Percentiles rank a stretch among this genome's conserved stretches.
Evolutionary conservation across 1,140 invertebrate species (phyloP).

Genomic region (Zophobas morio): DNA sequence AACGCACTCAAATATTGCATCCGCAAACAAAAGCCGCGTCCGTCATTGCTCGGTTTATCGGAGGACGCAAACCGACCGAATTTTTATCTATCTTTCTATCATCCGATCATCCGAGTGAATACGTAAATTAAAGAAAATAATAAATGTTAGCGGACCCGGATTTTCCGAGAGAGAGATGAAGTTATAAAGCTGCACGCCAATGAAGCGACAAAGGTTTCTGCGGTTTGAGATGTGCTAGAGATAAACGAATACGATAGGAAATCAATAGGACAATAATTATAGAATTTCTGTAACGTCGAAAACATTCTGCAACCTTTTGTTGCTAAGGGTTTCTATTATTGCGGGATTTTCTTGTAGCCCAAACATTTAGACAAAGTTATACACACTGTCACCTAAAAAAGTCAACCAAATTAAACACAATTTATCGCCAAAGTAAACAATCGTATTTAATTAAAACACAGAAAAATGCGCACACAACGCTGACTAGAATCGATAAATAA

Average conservation of each 20-base stretch:
- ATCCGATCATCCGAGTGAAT: not conserved
- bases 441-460: not conserved
- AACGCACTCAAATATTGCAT: constrained; percentile 33
- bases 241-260: constrained; percentile 55
- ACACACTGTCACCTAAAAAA: constrained; percentile 43
- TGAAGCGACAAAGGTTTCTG: constrained; percentile 46
- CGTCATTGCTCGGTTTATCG: not conserved
- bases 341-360: constrained; percentile 42
- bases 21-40: not conserved
- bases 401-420: constrained; percentile 10
- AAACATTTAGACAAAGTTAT: constrained; percentile 47
- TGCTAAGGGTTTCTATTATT: constrained; percentile 48
- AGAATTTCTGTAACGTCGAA: constrained; percentile 52
- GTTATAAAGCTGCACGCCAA: constrained; percentile 39
- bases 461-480: not conserved
- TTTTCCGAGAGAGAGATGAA: constrained; percentile 22
- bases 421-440: not conserved
- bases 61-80: too few species aligned
- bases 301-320: constrained; percentile 50
- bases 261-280: constrained; percentile 57
- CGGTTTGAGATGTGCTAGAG: constrained; percentile 52
- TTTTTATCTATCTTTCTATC: too few species aligned
- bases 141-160: constrained; percentile 8
- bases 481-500: constrained; percentile 20
- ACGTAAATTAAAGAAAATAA: constrained; percentile 28